phyloP scores from a whole-genome alignment of 2,888 invertebrate species.

The Stenurella melanura region DNA sequence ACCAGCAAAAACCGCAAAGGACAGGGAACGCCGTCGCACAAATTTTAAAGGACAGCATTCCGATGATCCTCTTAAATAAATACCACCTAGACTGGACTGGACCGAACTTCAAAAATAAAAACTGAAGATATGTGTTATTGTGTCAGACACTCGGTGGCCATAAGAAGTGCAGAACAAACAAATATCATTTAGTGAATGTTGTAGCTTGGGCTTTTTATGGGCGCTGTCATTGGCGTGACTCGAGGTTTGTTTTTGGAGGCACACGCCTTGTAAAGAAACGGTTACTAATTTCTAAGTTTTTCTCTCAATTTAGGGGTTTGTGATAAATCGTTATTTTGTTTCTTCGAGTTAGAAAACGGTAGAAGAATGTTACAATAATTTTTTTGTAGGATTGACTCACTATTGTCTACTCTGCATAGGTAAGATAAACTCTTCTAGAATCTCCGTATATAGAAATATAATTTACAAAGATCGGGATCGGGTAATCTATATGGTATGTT shows the following conservation, averaged over 20 bases:
- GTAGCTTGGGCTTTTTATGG: constrained; percentile 53
- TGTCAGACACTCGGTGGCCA: constrained; percentile 64
- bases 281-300: too few relatives aligned
- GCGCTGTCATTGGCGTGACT: constrained; percentile 40
- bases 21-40: constrained; percentile 60
- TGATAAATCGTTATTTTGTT: too few relatives aligned
- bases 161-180: constrained; percentile 67
- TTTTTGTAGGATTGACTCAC: too few relatives aligned
- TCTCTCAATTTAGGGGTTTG: too few relatives aligned
- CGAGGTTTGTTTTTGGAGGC: background rate
- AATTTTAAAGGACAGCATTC: constrained; percentile 66
- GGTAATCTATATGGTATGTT: too few relatives aligned
- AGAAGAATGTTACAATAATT: too few relatives aligned
- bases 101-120: constrained; percentile 55
- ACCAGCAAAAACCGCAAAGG: constrained; percentile 54
- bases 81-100: constrained; percentile 59
- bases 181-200: constrained; percentile 63
- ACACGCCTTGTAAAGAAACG: background rate
- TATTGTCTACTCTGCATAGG: too few relatives aligned
- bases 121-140: constrained; percentile 65
- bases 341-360: too few relatives aligned
- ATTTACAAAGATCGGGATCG: too few relatives aligned
- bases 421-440: too few relatives aligned
- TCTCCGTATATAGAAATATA: too few relatives aligned
- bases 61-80: constrained; percentile 60